phyloP scores from a whole-genome alignment of 2,888 invertebrate genomes.

The Phortica magna region DNA sequence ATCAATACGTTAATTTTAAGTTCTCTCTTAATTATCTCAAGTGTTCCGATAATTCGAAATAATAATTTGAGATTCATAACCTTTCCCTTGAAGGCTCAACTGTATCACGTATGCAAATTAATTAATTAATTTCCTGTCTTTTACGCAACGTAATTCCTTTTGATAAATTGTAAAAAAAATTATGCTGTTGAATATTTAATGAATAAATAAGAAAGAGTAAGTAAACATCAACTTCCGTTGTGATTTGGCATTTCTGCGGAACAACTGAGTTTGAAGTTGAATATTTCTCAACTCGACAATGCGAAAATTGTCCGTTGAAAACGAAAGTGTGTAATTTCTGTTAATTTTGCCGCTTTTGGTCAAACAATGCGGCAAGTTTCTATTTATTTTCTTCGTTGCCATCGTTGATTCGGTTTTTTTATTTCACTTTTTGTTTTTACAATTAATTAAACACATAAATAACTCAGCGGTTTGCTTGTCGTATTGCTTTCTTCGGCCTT shows the following conservation, averaged over 20 bases:
- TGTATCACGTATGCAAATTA: too few species aligned
- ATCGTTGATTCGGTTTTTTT: conserved; percentile 1
- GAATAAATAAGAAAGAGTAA: too few species aligned
- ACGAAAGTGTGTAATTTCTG: conserved; percentile 25
- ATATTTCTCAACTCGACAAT: not conserved
- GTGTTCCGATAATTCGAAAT: too few species aligned
- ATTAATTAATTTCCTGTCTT: too few species aligned
- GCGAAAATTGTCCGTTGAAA: conserved; percentile 16
- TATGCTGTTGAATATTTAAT: too few species aligned
- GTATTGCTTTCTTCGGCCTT: not conserved
- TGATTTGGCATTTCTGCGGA: not conserved
- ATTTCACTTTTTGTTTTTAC: conserved; percentile 24
- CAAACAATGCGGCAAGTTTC: conserved; percentile 52
- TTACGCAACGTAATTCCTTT: too few species aligned
- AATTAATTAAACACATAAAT: conserved; percentile 35
- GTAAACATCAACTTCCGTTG: too few species aligned
- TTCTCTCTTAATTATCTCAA: too few species aligned
- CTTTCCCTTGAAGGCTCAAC: too few species aligned
- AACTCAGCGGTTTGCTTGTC: not conserved
- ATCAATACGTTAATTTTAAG: too few species aligned
- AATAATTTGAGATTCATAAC: too few species aligned
- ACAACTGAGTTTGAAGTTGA: not conserved
- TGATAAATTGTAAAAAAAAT: too few species aligned
- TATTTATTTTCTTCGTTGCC: not conserved
- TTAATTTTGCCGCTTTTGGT: conserved; percentile 51